phyloP scores from a whole-genome alignment of 1,140 invertebrate species.

The Lepidostoma basale region DNA sequence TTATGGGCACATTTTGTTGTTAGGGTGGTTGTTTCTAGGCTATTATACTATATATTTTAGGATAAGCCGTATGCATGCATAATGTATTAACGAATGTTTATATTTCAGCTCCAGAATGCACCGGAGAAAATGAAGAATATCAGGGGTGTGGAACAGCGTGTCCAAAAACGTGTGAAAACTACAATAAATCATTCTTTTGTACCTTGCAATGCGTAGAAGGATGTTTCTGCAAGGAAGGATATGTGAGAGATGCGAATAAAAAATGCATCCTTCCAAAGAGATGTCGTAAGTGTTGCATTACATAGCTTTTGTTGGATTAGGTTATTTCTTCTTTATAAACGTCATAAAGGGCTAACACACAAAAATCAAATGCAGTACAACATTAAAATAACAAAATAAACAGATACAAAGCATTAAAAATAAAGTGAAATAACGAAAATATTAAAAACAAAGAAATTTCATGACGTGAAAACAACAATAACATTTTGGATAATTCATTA shows the following conservation, averaged over 20 bases:
- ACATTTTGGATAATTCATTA: too few relatives aligned
- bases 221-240: conserved; percentile 30
- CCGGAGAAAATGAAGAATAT: too few relatives aligned
- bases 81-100: too few relatives aligned
- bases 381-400: not conserved
- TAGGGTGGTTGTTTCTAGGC: too few relatives aligned
- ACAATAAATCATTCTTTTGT: not conserved
- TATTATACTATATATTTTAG: too few relatives aligned
- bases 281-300: conserved; percentile 4
- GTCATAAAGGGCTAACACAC: not conserved
- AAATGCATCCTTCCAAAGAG: conserved; percentile 5
- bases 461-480: too few relatives aligned
- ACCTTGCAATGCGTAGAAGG: conserved; percentile 8
- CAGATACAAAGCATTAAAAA: not conserved
- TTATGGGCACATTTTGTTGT: too few relatives aligned
- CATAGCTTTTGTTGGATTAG: not conserved
- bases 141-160: conserved; percentile 31
- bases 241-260: conserved; percentile 18
- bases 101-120: too few relatives aligned
- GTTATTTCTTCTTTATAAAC: not conserved
- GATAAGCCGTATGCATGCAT: too few relatives aligned
- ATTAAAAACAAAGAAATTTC: not conserved
- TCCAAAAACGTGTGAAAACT: conserved; percentile 28
- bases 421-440: not conserved
- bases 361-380: not conserved